phyloP scores from a whole-genome alignment of 2,797 vertebrate genomes.

The Limnodromus scolopaceus region DNA sequence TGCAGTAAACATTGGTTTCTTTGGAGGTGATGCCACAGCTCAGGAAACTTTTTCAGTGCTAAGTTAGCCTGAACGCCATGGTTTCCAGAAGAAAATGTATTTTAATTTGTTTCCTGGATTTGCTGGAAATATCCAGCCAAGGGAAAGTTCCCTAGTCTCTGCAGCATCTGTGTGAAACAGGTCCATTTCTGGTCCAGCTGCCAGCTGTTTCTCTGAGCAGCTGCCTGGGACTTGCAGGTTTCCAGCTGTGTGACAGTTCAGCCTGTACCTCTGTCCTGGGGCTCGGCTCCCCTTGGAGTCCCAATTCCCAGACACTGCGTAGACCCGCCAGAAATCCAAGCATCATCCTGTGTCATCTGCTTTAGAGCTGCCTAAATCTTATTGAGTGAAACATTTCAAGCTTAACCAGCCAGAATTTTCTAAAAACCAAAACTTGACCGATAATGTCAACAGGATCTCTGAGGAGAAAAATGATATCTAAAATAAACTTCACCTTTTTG shows the following conservation, averaged over 20 bases:
- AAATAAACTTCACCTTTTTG: not conserved
- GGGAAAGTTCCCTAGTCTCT: not conserved
- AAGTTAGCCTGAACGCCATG: not conserved
- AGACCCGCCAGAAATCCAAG: not conserved
- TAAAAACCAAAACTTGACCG: not conserved
- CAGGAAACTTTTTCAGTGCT: not conserved
- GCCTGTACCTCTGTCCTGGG: not conserved
- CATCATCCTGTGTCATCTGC: not conserved
- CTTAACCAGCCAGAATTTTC: not conserved
- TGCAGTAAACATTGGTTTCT: not conserved
- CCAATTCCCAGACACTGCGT: not conserved
- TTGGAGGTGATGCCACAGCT: not conserved
- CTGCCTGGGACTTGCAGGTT: not conserved
- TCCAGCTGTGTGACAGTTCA: not conserved
- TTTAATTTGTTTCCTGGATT: not conserved
- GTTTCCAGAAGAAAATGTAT: not conserved
- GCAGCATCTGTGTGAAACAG: not conserved
- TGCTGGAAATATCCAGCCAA: not conserved
- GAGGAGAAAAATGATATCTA: not conserved
- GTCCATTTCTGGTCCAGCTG: not conserved
- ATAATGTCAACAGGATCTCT: not conserved
- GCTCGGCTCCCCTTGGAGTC: not conserved
- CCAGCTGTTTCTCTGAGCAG: not conserved
- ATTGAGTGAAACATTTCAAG: not conserved
- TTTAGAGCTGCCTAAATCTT: not conserved